A percentile compares a stretch with the other conserved stretches of the same genome.
Conservation (phyloP, 2,888 invertebrate genomes). For the Habroteleia sp. region DNA sequence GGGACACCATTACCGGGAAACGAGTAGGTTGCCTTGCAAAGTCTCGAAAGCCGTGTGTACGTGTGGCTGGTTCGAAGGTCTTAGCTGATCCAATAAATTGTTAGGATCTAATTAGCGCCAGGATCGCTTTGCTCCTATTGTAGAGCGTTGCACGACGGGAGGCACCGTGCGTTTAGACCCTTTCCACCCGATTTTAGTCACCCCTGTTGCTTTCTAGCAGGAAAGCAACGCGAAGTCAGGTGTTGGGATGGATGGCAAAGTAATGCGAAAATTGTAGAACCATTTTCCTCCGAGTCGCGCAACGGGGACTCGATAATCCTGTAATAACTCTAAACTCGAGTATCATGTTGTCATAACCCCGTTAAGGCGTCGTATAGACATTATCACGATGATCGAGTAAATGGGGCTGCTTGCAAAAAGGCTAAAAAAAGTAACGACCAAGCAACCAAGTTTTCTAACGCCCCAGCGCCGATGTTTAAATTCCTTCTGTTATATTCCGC, state of each 20-base stretch:
- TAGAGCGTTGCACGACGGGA: constrained; percentile 17
- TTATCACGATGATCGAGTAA: constrained; percentile 37
- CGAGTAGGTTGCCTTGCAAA: constrained; percentile 45
- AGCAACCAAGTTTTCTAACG: constrained; percentile 1
- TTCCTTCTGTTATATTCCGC: constrained; percentile 13
- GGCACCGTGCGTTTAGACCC: constrained; percentile 13
- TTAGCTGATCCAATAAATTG: constrained; percentile 58
- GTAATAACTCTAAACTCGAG: constrained; percentile 56
- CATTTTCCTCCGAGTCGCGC: constrained; percentile 18
- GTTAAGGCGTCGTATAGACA: constrained; percentile 44
- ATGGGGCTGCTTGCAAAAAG: constrained; percentile 22
- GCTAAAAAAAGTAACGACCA: constrained; percentile 19
- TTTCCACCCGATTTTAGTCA: constrained; percentile 24
- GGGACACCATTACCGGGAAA: constrained; percentile 50
- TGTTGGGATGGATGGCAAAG: constrained; percentile 42
- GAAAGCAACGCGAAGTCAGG: constrained; percentile 32
- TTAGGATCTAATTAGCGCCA: constrained; percentile 58
- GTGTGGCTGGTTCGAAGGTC: constrained; percentile 56
- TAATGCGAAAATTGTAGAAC: constrained; percentile 31
- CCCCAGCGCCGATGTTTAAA: constrained; percentile 4
- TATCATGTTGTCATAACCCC: constrained; percentile 50
- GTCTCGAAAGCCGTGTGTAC: constrained; percentile 51
- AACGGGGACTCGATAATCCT: constrained; percentile 43
- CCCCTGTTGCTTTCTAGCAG: constrained; percentile 33
- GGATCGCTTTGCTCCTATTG: constrained; percentile 41